Evolutionary conservation across 2,797 vertebrate genomes (phyloP).

Genomic region (Aratinga solstitialis): DNA sequence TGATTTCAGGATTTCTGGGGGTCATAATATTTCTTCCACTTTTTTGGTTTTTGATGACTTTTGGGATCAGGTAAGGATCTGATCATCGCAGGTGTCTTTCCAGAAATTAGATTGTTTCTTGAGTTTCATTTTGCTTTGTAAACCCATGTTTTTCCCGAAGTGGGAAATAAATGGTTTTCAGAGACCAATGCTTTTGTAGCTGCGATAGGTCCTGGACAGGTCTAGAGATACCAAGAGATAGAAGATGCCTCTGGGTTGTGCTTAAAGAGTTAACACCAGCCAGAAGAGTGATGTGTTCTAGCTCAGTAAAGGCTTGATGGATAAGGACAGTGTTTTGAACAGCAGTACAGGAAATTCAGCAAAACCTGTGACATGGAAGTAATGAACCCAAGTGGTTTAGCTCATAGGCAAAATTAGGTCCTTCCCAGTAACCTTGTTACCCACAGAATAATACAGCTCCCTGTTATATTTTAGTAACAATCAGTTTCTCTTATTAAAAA

Average conservation of each 20-base stretch:
- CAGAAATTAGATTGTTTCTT: background rate
- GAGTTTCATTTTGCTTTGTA: background rate
- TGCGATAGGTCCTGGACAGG: rapidly evolving
- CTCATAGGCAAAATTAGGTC: background rate
- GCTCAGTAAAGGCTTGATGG: background rate
- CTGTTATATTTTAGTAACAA: background rate
- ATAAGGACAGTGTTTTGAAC: background rate
- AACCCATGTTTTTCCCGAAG: background rate
- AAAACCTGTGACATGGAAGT: background rate
- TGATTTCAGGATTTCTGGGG: background rate
- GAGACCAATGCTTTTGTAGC: background rate
- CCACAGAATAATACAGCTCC: background rate
- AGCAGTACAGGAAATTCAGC: rapidly evolving
- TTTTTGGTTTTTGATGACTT: background rate
- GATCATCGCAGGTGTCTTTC: background rate
- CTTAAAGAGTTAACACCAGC: background rate
- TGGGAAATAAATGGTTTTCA: background rate
- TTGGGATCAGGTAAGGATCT: background rate
- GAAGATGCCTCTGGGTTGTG: background rate
- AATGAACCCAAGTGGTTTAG: background rate
- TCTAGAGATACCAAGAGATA: background rate
- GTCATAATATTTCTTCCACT: background rate
- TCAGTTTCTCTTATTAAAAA: background rate
- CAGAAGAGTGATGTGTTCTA: background rate
- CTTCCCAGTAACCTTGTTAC: background rate